Evolutionary conservation across 2,888 invertebrate species (phyloP).

Genomic region (Plebejus anna): DNA sequence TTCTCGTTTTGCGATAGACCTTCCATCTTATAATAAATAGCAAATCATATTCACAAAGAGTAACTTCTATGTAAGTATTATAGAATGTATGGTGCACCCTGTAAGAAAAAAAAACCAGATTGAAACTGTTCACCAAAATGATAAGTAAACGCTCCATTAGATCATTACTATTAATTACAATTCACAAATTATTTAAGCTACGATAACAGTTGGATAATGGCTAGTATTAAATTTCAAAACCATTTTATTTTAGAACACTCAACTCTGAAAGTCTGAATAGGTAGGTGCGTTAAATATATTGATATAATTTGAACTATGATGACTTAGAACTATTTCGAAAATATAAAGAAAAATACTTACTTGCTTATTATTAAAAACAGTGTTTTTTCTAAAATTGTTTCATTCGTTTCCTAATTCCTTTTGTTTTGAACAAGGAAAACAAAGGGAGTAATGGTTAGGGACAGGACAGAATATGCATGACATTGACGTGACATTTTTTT

Average conservation of each 20-base stretch:
- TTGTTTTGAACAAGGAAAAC: background rate
- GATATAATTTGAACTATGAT: background rate
- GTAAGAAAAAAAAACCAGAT: background rate
- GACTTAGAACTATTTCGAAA: background rate
- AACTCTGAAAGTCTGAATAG: no score
- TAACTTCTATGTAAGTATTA: background rate
- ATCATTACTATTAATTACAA: background rate
- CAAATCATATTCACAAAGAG: background rate
- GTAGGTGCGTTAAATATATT: background rate
- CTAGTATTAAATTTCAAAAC: constrained; percentile 5
- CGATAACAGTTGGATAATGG: background rate
- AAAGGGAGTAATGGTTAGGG: no score
- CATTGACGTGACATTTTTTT: no score
- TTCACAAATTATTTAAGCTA: background rate
- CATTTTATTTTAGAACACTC: background rate
- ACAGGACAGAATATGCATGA: no score
- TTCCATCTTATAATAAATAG: constrained; percentile 66
- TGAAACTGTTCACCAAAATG: background rate
- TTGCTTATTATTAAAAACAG: background rate
- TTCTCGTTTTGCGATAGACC: constrained; percentile 77
- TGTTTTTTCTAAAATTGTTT: background rate
- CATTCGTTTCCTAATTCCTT: background rate
- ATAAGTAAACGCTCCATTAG: background rate
- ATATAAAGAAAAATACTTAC: background rate
- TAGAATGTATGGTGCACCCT: background rate